These are phyloP conservation scores for Gnathonemus echidnorhynchus DNA, from an alignment of 2,113 vertebrate species.

Conservation along the genomic window DNA sequence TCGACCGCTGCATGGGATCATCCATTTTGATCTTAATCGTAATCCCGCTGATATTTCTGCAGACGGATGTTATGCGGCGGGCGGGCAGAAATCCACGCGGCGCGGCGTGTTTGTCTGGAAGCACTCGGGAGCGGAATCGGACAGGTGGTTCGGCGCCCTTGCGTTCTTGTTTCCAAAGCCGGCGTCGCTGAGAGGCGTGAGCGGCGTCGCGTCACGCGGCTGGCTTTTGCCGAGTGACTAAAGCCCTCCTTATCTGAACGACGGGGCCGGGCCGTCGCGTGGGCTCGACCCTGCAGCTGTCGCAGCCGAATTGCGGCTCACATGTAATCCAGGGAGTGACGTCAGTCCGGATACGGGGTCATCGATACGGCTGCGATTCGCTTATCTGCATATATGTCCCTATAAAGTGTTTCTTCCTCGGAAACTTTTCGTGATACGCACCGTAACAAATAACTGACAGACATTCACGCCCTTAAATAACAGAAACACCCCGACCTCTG, in stretches of 20 bases:
- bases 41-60: not conserved
- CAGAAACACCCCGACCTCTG: not conserved
- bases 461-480: not conserved
- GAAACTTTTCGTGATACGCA: not conserved
- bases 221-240: not conserved
- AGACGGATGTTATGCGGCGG: not conserved
- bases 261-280: too few species aligned
- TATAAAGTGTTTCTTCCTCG: not conserved
- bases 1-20: not conserved
- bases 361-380: not conserved
- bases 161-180: not conserved
- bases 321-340: not conserved
- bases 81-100: not conserved
- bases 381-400: not conserved
- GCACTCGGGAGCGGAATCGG: not conserved
- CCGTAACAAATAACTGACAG: not conserved
- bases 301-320: not conserved
- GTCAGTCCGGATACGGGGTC: not conserved
- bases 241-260: not conserved
- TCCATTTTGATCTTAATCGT: not conserved
- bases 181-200: not conserved
- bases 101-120: not conserved
- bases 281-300: not conserved
- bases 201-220: not conserved
- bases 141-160: not conserved